phyloP scores from a whole-genome alignment of 2,797 vertebrate genomes.

The Masticophis lateralis region DNA sequence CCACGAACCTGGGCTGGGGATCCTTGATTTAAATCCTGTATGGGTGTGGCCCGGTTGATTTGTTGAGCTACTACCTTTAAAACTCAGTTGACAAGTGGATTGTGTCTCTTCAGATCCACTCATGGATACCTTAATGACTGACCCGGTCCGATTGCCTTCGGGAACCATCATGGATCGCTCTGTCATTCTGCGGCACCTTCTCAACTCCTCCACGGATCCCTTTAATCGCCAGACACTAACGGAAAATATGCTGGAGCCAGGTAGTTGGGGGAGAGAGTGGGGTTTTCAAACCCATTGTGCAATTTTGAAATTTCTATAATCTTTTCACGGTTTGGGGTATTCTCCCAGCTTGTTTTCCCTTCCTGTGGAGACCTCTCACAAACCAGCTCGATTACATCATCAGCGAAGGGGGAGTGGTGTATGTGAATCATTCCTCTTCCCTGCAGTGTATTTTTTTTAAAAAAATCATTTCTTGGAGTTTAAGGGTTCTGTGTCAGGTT shows the following conservation, averaged over 20 bases:
- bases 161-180: conserved; percentile 97
- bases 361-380: not conserved
- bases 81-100: not conserved
- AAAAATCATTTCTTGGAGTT: not conserved
- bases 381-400: not conserved
- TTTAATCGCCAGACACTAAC: conserved; percentile 97
- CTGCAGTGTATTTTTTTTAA: not conserved
- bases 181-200: conserved; percentile 92
- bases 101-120: conserved; percentile 82
- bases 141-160: conserved; percentile 93
- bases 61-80: not conserved
- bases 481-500: not conserved
- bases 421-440: not conserved
- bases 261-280: conserved; percentile 61
- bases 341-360: not conserved
- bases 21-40: not conserved
- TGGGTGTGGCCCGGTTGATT: too few species aligned
- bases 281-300: not conserved
- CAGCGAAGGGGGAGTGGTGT: not conserved
- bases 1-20: too few species aligned
- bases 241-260: conserved; percentile 97
- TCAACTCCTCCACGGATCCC: conserved; percentile 97
- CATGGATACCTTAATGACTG: conserved; percentile 98
- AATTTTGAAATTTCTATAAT: not conserved
- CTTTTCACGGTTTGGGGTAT: not conserved